Conservation (phyloP, 1,140 invertebrate species). For the Philopotamus ludificatus region DNA sequence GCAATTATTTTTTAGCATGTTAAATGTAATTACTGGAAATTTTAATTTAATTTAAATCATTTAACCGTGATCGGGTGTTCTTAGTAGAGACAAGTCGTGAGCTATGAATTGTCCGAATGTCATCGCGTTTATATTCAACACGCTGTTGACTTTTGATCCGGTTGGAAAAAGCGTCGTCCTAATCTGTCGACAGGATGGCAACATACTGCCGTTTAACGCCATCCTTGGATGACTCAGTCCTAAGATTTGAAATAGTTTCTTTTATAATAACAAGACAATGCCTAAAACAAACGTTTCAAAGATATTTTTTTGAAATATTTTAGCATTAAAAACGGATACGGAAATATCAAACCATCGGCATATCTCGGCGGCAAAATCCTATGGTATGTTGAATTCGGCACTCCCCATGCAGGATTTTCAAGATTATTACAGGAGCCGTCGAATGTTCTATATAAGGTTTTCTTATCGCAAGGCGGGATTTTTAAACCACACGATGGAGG, state of each 20-base stretch:
- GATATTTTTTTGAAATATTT: no score
- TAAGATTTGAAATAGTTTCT: background rate
- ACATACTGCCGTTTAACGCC: conserved; percentile 9
- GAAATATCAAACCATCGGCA: conserved; percentile 61
- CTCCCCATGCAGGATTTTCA: conserved; percentile 58
- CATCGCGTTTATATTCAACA: conserved; percentile 11
- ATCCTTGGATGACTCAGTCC: conserved; percentile 1
- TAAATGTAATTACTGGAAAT: background rate
- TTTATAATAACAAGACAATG: no score
- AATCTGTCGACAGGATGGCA: conserved; percentile 30
- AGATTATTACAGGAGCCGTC: conserved; percentile 70
- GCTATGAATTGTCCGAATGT: conserved; percentile 62
- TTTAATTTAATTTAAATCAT: background rate
- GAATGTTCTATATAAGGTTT: conserved; percentile 56
- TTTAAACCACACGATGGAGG: conserved; percentile 23
- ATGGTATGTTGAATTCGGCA: conserved; percentile 61
- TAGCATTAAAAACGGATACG: no score
- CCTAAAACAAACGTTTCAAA: no score
- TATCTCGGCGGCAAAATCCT: conserved; percentile 66
- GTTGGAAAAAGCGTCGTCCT: conserved; percentile 10
- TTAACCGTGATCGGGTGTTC: conserved; percentile 6
- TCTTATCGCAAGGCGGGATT: background rate
- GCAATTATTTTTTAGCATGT: background rate
- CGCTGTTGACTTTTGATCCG: background rate
- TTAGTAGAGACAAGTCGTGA: conserved; percentile 55